Percentiles rank a stretch among this genome's conserved stretches.
These are phyloP conservation scores for Percopsis transmontana DNA, from an alignment of 2,113 vertebrate genomes.

Conservation along the genomic window DNA sequence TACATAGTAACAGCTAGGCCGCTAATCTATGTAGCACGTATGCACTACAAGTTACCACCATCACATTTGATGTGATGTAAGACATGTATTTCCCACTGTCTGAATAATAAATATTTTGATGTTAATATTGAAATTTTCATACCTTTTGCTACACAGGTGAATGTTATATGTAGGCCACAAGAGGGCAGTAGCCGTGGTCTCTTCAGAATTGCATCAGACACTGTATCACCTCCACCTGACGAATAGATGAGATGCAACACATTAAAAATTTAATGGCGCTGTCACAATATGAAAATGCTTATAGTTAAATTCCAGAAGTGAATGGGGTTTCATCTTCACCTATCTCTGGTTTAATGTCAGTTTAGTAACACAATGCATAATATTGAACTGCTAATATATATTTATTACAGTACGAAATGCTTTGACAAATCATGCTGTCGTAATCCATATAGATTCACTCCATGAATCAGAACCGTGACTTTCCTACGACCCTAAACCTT, in stretches of 20 bases:
- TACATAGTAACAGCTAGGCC: neutral
- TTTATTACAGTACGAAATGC: too few species aligned
- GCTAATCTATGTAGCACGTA: constrained; percentile 12
- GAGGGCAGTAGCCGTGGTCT: constrained; percentile 17
- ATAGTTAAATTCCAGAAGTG: too few species aligned
- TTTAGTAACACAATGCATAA: too few species aligned
- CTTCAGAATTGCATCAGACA: neutral
- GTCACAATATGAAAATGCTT: too few species aligned
- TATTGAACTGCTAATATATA: too few species aligned
- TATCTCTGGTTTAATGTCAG: too few species aligned
- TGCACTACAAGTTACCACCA: constrained; percentile 6
- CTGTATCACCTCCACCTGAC: neutral
- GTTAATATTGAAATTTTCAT: constrained; percentile 27
- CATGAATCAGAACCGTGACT: neutral
- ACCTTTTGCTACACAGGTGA: constrained; percentile 13
- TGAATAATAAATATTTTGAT: constrained; percentile 47
- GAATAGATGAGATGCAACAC: neutral
- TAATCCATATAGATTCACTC: too few species aligned
- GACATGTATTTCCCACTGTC: constrained; percentile 42
- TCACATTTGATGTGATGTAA: constrained; percentile 13
- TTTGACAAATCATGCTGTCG: too few species aligned
- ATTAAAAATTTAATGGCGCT: too few species aligned
- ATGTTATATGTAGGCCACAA: constrained; percentile 19
- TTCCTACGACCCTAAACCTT: neutral
- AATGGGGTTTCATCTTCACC: too few species aligned